Percentiles rank a stretch among this genome's conserved stretches.
These are phyloP conservation scores for Vimba vimba DNA, from an alignment of 2,113 vertebrate species.

Conservation along the genomic window DNA sequence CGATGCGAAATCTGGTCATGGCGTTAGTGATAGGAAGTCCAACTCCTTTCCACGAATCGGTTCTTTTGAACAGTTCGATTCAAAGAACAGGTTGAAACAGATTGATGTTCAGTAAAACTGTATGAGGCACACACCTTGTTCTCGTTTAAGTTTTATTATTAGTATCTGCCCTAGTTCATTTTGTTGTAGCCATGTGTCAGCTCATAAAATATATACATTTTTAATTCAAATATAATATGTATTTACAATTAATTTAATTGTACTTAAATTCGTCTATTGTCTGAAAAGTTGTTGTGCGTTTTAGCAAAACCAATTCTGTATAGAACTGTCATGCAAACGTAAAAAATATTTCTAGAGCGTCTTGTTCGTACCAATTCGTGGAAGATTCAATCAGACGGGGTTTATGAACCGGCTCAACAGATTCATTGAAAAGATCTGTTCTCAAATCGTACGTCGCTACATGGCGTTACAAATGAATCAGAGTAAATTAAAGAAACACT, in stretches of 20 bases:
- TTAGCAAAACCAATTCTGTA: not conserved
- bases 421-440: not conserved
- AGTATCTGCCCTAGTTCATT: not conserved
- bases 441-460: not conserved
- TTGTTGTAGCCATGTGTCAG: not conserved
- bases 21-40: conserved; percentile 59
- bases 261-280: not conserved
- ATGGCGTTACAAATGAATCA: not conserved
- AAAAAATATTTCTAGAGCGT: not conserved
- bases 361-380: not conserved
- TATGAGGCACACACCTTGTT: too few species aligned
- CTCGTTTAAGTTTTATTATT: not conserved
- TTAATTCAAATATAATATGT: not conserved
- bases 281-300: not conserved
- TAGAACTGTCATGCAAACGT: not conserved
- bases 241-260: not conserved
- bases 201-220: not conserved
- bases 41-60: not conserved
- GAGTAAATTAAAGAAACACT: not conserved
- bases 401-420: not conserved
- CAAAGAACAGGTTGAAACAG: not conserved
- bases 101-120: not conserved
- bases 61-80: not conserved
- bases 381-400: not conserved
- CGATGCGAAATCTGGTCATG: conserved; percentile 72